Evolutionary conservation across 2,113 vertebrate genomes (phyloP).

Genomic region (Pelodiscus sinensis): DNA sequence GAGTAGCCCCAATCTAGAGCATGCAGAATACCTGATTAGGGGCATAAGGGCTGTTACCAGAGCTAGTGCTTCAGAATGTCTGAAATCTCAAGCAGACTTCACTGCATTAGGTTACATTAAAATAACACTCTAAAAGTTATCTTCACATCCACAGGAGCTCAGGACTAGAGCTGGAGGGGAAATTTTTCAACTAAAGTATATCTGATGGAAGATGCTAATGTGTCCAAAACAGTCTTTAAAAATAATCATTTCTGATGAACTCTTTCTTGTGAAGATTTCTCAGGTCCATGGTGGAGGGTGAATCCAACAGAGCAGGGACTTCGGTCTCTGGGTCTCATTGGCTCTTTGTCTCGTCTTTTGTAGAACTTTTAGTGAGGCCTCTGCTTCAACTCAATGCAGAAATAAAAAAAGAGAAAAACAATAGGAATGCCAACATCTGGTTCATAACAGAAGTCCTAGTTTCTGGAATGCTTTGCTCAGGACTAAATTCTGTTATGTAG

Average conservation of each 20-base stretch:
- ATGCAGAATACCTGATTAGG: background rate
- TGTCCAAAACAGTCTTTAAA: too few species aligned
- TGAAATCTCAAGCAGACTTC: background rate
- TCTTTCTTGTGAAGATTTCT: too few species aligned
- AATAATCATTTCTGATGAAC: too few species aligned
- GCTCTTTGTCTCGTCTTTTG: background rate
- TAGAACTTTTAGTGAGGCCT: background rate
- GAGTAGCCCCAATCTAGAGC: background rate
- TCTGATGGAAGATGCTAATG: too few species aligned
- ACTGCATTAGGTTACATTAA: background rate
- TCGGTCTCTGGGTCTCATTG: too few species aligned
- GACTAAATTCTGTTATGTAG: background rate
- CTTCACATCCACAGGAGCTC: background rate
- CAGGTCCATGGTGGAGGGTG: too few species aligned
- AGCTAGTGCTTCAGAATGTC: background rate
- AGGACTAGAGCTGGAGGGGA: background rate
- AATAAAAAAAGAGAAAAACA: too few species aligned
- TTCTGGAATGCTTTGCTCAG: background rate
- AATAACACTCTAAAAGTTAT: background rate
- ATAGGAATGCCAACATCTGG: background rate
- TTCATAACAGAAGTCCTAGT: background rate
- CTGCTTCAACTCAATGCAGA: background rate
- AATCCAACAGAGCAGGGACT: too few species aligned
- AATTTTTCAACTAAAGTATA: too few species aligned
- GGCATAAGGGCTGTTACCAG: background rate